A percentile compares a stretch with the other conserved stretches of the same genome.
phyloP scores from a whole-genome alignment of 2,113 vertebrate genomes.

The Sturnus vulgaris region DNA sequence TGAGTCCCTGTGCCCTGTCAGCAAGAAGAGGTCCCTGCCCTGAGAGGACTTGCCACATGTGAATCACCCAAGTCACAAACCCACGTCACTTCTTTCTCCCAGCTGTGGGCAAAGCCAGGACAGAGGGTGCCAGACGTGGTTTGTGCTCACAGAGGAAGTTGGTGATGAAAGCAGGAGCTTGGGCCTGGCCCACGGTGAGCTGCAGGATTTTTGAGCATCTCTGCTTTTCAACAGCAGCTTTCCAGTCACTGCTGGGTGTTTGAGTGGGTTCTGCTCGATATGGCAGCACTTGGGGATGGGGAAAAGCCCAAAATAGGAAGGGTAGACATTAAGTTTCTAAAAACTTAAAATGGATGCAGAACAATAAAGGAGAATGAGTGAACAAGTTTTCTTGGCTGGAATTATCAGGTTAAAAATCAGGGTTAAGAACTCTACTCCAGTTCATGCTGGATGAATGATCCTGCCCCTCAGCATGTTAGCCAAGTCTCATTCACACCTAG shows the following conservation, averaged over 20 bases:
- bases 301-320: neutral
- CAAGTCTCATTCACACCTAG: neutral
- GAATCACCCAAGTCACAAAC: neutral
- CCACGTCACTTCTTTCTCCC: neutral
- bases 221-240: neutral
- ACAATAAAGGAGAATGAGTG: neutral
- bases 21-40: neutral
- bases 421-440: neutral
- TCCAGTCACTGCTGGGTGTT: neutral
- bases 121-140: fast-evolving
- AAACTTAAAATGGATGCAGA: neutral
- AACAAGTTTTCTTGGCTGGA: neutral
- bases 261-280: neutral
- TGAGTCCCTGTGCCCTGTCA: neutral
- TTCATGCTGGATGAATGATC: neutral
- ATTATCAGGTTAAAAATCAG: neutral
- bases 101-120: neutral
- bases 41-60: neutral
- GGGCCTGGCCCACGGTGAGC: neutral
- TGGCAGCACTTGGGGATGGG: neutral
- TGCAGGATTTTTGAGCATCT: neutral
- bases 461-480: neutral
- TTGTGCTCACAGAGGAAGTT: neutral
- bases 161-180: neutral
- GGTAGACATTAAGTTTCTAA: neutral